A percentile compares a stretch with the other conserved stretches of the same genome.
These are phyloP conservation scores for Charadrius vociferus DNA, from an alignment of 2,113 vertebrate species.

Conservation along the genomic window DNA sequence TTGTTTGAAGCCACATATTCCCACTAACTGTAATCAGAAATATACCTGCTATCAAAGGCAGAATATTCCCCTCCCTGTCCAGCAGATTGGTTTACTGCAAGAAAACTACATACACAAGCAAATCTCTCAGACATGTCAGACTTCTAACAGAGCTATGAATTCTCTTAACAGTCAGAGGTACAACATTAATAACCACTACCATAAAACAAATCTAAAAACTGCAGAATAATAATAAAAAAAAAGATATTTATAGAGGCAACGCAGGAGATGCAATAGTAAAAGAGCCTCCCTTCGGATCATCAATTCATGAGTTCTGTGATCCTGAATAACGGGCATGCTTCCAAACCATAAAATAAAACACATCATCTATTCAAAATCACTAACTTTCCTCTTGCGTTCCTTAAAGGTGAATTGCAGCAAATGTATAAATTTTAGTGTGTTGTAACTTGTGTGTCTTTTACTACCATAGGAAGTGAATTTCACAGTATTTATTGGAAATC, in stretches of 20 bases:
- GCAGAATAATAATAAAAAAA: constrained; percentile 45
- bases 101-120: constrained; percentile 32
- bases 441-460: constrained; percentile 21
- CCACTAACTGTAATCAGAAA: constrained; percentile 12
- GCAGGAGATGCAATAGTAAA: background rate
- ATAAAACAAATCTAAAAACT: constrained; percentile 64
- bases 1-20: constrained; percentile 16
- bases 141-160: constrained; percentile 46
- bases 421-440: background rate
- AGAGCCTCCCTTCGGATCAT: background rate
- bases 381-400: background rate
- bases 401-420: background rate
- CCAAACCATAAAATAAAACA: constrained; percentile 1
- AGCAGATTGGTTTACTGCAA: constrained; percentile 40
- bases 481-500: constrained; percentile 6
- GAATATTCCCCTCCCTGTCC: constrained; percentile 10
- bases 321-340: background rate
- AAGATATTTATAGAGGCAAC: constrained; percentile 40
- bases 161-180: constrained; percentile 33
- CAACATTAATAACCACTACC: constrained; percentile 41
- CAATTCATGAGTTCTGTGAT: constrained; percentile 11
- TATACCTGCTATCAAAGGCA: background rate
- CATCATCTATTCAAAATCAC: background rate
- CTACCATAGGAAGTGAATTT: background rate
- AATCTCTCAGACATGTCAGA: constrained; percentile 34